Percentiles rank a stretch among this genome's conserved stretches.
phyloP scores from a whole-genome alignment of 2,797 vertebrate species.

The Gallinago nigripennis region DNA sequence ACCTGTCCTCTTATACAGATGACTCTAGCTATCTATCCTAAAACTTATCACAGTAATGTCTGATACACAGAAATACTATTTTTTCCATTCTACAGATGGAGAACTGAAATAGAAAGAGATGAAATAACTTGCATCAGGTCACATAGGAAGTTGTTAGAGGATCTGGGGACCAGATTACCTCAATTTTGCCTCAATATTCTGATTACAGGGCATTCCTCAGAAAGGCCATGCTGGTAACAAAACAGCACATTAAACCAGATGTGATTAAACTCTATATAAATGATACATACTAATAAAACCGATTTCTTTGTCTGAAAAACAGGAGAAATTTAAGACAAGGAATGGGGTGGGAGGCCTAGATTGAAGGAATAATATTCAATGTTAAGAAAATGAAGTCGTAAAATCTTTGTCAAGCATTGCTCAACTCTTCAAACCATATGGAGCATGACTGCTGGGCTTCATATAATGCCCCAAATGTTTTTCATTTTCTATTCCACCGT shows the following conservation, averaged over 20 bases:
- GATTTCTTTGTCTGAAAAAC: constrained; percentile 52
- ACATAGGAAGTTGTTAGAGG: neutral
- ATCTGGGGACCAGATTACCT: neutral
- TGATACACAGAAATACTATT: neutral
- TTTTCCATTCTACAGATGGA: neutral
- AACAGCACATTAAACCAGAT: neutral
- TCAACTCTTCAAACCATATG: constrained; percentile 67
- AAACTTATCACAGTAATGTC: neutral
- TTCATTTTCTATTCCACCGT: constrained; percentile 61
- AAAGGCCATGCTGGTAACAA: neutral
- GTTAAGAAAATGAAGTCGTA: constrained; percentile 70
- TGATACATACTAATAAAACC: neutral
- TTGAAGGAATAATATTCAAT: constrained; percentile 51
- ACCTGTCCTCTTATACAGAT: constrained; percentile 2
- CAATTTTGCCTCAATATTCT: neutral
- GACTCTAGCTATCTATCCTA: neutral
- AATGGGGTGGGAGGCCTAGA: constrained; percentile 9
- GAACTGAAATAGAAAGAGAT: neutral
- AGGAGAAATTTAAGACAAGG: constrained; percentile 45
- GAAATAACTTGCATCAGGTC: neutral
- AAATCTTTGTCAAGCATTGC: constrained; percentile 66
- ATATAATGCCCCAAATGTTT: constrained; percentile 63
- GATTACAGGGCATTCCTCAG: neutral
- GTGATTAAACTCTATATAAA: constrained; percentile 22
- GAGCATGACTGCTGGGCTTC: constrained; percentile 64